phyloP scores from a whole-genome alignment of 2,797 vertebrate genomes.

The Odontamblyopus rebecca region DNA sequence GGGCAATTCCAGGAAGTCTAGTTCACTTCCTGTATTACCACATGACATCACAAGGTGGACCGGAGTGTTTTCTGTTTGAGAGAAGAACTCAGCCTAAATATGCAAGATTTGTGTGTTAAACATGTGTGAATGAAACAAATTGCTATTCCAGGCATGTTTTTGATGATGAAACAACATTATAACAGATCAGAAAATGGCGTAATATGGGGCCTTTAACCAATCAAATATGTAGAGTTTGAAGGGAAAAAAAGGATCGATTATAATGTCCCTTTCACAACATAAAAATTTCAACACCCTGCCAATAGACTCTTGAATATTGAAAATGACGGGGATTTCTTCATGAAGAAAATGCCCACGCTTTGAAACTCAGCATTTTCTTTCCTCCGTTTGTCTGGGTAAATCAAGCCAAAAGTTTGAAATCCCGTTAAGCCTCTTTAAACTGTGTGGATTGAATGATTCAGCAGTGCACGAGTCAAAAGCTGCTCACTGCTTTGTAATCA shows the following conservation, averaged over 20 bases:
- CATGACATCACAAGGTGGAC: too few species aligned
- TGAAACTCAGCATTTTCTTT: slow-evolving; percentile 1
- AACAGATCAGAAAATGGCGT: too few species aligned
- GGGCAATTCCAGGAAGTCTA: too few species aligned
- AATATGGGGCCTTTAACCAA: neutral
- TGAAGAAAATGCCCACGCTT: neutral
- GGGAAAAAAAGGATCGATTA: neutral
- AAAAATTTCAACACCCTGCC: neutral
- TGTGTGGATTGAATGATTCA: slow-evolving; percentile 12
- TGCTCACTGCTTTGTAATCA: slow-evolving; percentile 4
- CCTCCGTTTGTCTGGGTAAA: slow-evolving; percentile 1
- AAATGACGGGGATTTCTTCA: neutral
- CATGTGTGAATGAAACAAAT: too few species aligned
- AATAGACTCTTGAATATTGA: slow-evolving; percentile 10
- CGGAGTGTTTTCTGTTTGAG: too few species aligned
- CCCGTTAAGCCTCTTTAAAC: slow-evolving; percentile 17
- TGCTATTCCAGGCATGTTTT: too few species aligned
- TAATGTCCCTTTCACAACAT: neutral
- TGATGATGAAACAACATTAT: too few species aligned
- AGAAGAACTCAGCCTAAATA: too few species aligned
- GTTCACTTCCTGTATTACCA: too few species aligned
- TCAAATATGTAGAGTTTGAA: neutral
- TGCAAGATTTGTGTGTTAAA: too few species aligned
- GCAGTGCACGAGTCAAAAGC: neutral
- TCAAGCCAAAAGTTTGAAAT: slow-evolving; percentile 8